Base-by-base conservation (phyloP, 2,113 vertebrate genomes). In the Daubentonia madagascariensis region DNA sequence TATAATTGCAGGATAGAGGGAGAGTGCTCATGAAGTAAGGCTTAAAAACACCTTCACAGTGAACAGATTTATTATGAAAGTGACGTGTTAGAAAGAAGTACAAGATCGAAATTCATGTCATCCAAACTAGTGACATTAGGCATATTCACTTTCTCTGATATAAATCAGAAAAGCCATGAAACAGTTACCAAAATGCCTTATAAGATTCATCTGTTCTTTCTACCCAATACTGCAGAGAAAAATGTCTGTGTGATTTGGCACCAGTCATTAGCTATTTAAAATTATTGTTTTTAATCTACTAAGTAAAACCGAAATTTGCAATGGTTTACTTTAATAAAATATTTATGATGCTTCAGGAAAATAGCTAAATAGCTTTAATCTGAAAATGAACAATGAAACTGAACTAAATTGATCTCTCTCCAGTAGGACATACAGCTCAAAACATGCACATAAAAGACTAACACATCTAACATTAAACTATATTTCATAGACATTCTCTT, bases 211-310 rank as follows among this genome's bases (percentile, higher is more conserved):
- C 48, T 45, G 37, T 81, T 22, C 63, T 52, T 85, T 61, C 45
- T 93, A 87, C 73, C 17, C 67, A 20, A 9, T 11, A 65, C 72
- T 94, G 85, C 50, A 73, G 32, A 90, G 92, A 76, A 94, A 86
- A 83, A 89, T 48, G 78, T 23, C 72, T 85, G 0, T 84, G 17
- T 78, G 95, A 98, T 67, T 59, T 78, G 61, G 94, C 59, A 97
- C 37, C 57, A 86, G 54, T 87, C 81, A 97, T 95, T 96, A 96
- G 80, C 50, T 67, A 90, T 73, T 83, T 72, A 70, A 97, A 98
- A 96, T 97, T 96, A 97, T 90, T 96, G 96, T 96, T 98, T 97
- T 98, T 98, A 98, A 97, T 98, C 87, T 98, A 96, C 83, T 78
- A 96, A 98, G 95, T 97, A 96, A 98, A 97, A 95, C 59, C 0